Evolutionary conservation across 2,113 vertebrate species (phyloP).

Genomic region (Oenanthe melanoleuca): DNA sequence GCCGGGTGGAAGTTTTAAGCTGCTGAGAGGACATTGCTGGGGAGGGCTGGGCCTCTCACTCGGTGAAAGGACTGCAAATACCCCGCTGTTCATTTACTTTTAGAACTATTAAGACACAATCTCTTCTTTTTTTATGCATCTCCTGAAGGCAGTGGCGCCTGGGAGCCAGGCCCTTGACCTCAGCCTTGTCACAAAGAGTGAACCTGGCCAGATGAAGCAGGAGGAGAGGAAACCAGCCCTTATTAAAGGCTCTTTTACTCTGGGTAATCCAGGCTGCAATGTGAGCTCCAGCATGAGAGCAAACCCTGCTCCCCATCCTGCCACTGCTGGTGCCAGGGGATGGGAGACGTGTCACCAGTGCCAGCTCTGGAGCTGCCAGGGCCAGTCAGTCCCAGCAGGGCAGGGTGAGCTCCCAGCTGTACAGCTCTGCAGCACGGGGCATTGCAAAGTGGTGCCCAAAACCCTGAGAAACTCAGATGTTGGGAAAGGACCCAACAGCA

Average conservation of each 20-base stretch:
- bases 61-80: neutral
- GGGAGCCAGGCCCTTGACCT: neutral
- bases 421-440: neutral
- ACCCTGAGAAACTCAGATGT: fast-evolving
- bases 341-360: fast-evolving
- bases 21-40: neutral
- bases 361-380: neutral
- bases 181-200: neutral
- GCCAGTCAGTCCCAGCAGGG: neutral
- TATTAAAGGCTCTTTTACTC: neutral
- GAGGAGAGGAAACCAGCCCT: neutral
- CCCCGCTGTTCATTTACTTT: neutral
- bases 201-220: neutral
- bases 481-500: neutral
- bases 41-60: neutral
- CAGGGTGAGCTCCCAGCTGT: fast-evolving
- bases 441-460: fast-evolving
- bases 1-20: neutral
- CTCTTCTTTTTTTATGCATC: neutral
- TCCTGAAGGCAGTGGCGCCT: fast-evolving
- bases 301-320: neutral
- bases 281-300: neutral
- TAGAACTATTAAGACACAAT: neutral
- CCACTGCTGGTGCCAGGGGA: fast-evolving
- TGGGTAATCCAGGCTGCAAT: neutral